Conservation (phyloP, 2,888 invertebrate species). For the Meandrusa payeni region DNA sequence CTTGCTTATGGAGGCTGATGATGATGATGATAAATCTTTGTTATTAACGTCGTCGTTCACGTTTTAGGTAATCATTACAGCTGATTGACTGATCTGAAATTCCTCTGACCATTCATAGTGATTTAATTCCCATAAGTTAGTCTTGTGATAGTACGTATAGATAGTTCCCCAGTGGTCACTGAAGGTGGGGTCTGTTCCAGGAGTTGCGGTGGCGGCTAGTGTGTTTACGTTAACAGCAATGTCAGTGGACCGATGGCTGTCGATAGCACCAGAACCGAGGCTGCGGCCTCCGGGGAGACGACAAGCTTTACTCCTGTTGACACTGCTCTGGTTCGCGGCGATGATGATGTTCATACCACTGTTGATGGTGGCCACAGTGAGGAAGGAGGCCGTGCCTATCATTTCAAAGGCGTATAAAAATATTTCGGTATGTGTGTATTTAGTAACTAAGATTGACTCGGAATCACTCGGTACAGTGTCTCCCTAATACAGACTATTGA, state of each 20-base stretch:
- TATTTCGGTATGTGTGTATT: constrained; percentile 66
- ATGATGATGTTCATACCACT: constrained; percentile 85
- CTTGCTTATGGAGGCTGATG: no score
- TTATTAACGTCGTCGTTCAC: no score
- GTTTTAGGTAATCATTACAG: no score
- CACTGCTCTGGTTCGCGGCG: constrained; percentile 84
- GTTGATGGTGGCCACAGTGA: constrained; percentile 71
- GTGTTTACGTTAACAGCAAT: constrained; percentile 89
- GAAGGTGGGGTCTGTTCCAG: constrained; percentile 50
- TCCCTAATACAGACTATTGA: no score
- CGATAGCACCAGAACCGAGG: constrained; percentile 83
- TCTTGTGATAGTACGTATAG: no score
- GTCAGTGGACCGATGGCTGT: constrained; percentile 88
- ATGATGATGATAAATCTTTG: no score
- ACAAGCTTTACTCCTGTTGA: constrained; percentile 83
- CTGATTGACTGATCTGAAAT: no score
- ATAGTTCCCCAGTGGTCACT: no score
- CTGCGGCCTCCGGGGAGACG: constrained; percentile 83
- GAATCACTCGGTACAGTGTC: no score
- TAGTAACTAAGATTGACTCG: no score
- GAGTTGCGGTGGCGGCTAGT: constrained; percentile 88
- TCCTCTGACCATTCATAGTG: no score
- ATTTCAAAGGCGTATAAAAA: constrained; percentile 54
- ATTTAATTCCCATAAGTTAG: no score
- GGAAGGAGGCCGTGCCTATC: constrained; percentile 59